Conservation (phyloP, 2,797 vertebrate species). For the Myotis vivesi region DNA sequence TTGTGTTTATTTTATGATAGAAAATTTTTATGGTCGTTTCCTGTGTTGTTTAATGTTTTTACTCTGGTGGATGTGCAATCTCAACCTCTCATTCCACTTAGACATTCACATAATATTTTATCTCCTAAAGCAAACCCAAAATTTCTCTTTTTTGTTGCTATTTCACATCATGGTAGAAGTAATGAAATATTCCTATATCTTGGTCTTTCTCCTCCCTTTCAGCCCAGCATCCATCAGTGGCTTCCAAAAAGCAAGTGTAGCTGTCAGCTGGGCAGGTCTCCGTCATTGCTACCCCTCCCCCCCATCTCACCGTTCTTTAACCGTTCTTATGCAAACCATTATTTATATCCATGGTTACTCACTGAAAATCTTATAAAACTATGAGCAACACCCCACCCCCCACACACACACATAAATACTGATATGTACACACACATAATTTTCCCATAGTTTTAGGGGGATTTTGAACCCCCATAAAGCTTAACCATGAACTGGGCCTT, state of each 20-base stretch:
- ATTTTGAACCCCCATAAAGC: not conserved
- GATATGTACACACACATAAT: not conserved
- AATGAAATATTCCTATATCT: not conserved
- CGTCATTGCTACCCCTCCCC: not conserved
- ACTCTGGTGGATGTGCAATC: not conserved
- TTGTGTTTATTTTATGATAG: not conserved
- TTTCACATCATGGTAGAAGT: not conserved
- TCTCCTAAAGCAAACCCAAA: constrained; percentile 3
- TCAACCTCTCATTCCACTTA: not conserved
- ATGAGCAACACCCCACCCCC: not conserved
- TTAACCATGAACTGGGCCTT: not conserved
- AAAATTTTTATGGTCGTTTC: not conserved
- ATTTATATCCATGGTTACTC: not conserved
- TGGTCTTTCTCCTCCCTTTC: not conserved
- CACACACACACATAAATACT: not conserved
- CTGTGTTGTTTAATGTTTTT: constrained; percentile 7
- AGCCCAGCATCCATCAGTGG: not conserved
- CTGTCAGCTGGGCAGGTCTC: not conserved
- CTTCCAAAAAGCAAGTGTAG: not conserved
- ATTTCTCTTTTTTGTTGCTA: constrained; percentile 10
- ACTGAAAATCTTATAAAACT: not conserved
- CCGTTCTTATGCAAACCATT: not conserved
- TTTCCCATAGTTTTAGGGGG: not conserved
- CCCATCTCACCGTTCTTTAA: not conserved
- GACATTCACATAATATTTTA: constrained; percentile 19